A percentile compares a stretch with the other conserved stretches of the same genome.
phyloP scores from a whole-genome alignment of 2,113 vertebrate genomes.

The Notothenia coriiceps region DNA sequence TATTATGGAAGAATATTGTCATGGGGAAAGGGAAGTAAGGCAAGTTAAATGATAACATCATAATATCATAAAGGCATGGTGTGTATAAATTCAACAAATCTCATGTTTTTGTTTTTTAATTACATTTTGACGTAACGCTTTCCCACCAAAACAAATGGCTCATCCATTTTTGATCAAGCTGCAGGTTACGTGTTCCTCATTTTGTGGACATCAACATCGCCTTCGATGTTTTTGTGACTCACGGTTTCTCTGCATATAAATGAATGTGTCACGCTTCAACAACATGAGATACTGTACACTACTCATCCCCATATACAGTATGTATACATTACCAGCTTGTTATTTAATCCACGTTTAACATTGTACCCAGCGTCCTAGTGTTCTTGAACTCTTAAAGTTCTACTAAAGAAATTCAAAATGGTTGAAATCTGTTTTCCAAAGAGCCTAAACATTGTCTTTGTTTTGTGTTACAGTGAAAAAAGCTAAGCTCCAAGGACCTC shows the following conservation, averaged over 20 bases:
- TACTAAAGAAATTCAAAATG: not conserved
- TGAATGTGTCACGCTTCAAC: conserved; percentile 14
- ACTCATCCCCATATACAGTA: not conserved
- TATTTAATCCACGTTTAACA: not conserved
- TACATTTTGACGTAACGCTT: not conserved
- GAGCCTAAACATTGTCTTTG: conserved; percentile 12
- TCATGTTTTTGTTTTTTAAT: not conserved
- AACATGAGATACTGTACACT: conserved; percentile 8
- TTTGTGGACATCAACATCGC: not conserved
- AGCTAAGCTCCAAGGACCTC: conserved; percentile 83
- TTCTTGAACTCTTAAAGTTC: not conserved
- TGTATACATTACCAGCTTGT: not conserved
- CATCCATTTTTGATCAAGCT: conserved; percentile 11
- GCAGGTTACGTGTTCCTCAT: not conserved
- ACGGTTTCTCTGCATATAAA: conserved; percentile 30
- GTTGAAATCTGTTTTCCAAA: not conserved
- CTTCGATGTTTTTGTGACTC: not conserved
- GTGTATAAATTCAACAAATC: not conserved
- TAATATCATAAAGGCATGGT: not conserved
- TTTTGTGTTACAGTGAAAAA: conserved; percentile 83
- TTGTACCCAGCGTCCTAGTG: not conserved
- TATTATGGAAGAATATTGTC: not conserved
- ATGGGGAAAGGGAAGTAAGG: not conserved
- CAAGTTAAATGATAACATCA: not conserved
- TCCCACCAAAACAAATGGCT: not conserved